Conservation (phyloP, 1,140 invertebrate genomes). For the Drosophila nannoptera region DNA sequence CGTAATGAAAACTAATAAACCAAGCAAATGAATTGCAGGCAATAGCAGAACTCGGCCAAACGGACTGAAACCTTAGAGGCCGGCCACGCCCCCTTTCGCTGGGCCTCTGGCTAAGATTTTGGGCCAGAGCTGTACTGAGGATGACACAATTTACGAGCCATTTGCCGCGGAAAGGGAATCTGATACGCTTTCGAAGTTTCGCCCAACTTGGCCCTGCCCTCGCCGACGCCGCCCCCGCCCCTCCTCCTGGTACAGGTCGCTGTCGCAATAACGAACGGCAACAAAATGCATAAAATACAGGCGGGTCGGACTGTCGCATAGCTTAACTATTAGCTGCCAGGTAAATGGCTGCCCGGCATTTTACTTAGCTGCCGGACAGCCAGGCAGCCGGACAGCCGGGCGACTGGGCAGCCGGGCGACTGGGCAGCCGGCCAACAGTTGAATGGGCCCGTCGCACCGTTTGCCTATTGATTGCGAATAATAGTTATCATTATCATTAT, state of each 20-base stretch:
- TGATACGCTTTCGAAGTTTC: too few species aligned
- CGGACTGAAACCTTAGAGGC: neutral
- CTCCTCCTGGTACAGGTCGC: neutral
- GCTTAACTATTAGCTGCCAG: neutral
- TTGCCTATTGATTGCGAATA: slow-evolving; percentile 43
- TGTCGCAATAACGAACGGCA: neutral
- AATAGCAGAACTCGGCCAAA: neutral
- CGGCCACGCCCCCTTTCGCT: too few species aligned
- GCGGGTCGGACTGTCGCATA: neutral
- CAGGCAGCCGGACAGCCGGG: neutral
- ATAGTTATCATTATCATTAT: slow-evolving; percentile 24
- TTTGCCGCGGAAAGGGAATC: neutral
- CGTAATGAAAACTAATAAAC: slow-evolving; percentile 40
- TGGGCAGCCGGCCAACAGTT: neutral
- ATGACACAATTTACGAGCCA: neutral
- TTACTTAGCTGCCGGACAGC: neutral
- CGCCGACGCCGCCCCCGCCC: too few species aligned
- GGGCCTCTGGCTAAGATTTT: too few species aligned
- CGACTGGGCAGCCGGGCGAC: neutral
- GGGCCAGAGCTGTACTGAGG: too few species aligned
- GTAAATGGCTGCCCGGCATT: neutral
- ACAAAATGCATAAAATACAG: slow-evolving; percentile 23
- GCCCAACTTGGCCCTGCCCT: too few species aligned
- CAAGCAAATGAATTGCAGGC: slow-evolving; percentile 13
- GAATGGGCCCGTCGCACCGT: slow-evolving; percentile 50